Percentiles rank a stretch among this genome's conserved stretches.
phyloP scores from a whole-genome alignment of 2,888 invertebrate species.

The Drosophila glabriapex region DNA sequence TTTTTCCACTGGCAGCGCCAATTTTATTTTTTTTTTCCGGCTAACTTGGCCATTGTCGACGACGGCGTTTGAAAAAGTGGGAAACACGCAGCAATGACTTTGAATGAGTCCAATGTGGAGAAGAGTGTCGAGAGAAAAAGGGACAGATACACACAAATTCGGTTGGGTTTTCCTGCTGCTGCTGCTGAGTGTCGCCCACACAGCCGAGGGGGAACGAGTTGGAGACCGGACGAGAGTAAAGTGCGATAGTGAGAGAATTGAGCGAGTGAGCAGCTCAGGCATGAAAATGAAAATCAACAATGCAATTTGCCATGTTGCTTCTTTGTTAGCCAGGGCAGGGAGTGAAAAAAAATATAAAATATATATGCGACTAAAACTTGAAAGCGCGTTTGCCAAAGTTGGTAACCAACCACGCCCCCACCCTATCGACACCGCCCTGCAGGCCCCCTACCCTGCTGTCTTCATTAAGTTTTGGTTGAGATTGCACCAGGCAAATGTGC shows the following conservation, averaged over 20 bases:
- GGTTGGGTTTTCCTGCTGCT: slow-evolving; percentile 44
- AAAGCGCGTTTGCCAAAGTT: slow-evolving; percentile 64
- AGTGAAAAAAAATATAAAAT: slow-evolving; percentile 20
- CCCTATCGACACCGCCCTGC: not conserved
- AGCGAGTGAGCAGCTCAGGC: slow-evolving; percentile 56
- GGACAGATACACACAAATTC: slow-evolving; percentile 56
- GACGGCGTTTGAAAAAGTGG: slow-evolving; percentile 67
- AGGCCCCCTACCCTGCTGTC: slow-evolving; percentile 24
- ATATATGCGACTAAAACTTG: slow-evolving; percentile 64
- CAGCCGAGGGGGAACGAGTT: slow-evolving; percentile 3
- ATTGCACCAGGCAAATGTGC: slow-evolving; percentile 76
- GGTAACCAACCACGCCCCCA: slow-evolving; percentile 42
- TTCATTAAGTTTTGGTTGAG: slow-evolving; percentile 64
- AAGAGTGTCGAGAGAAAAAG: slow-evolving; percentile 4
- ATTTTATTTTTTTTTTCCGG: slow-evolving; percentile 38
- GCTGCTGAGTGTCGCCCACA: slow-evolving; percentile 65
- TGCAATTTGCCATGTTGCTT: slow-evolving; percentile 78
- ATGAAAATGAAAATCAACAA: slow-evolving; percentile 82
- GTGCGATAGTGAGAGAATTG: slow-evolving; percentile 22
- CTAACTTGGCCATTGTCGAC: slow-evolving; percentile 56
- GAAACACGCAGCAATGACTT: slow-evolving; percentile 75
- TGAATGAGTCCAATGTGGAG: slow-evolving; percentile 45
- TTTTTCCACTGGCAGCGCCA: slow-evolving; percentile 66
- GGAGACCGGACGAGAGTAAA: not conserved
- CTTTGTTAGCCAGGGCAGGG: slow-evolving; percentile 49